phyloP scores from a whole-genome alignment of 2,888 invertebrate species.

The Cheilosia variabilis region DNA sequence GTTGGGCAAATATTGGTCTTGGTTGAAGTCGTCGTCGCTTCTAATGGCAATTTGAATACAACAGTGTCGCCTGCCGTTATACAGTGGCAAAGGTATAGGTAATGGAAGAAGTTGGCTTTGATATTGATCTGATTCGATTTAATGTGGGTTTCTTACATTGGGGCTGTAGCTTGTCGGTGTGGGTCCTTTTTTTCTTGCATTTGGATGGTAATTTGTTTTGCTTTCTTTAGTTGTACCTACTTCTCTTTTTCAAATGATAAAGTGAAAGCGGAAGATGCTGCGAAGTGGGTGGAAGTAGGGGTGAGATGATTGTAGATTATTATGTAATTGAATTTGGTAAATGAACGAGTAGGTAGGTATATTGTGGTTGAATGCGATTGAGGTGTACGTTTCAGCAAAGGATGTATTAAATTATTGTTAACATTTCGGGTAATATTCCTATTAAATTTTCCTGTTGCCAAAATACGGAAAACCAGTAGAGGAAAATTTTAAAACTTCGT shows the following conservation, averaged over 20 bases:
- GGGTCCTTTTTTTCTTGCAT: slow-evolving; percentile 29
- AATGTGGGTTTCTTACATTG: slow-evolving; percentile 62
- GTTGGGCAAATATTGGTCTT: slow-evolving; percentile 39
- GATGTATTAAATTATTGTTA: too few species aligned
- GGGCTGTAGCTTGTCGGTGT: slow-evolving; percentile 26
- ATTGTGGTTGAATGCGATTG: neutral
- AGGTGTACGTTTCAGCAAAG: neutral
- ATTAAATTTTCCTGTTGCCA: too few species aligned
- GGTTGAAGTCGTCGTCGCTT: slow-evolving; percentile 15
- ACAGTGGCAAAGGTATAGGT: neutral
- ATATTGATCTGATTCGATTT: slow-evolving; percentile 75
- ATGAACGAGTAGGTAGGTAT: neutral
- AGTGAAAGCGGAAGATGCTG: slow-evolving; percentile 25
- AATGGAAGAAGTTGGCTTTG: slow-evolving; percentile 61
- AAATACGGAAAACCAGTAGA: too few species aligned
- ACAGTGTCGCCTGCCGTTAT: slow-evolving; percentile 6
- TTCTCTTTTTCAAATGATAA: slow-evolving; percentile 29
- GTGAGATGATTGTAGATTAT: slow-evolving; percentile 21
- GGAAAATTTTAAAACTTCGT: too few species aligned
- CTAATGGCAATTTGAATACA: slow-evolving; percentile 62
- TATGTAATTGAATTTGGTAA: slow-evolving; percentile 15
- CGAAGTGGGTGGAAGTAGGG: slow-evolving; percentile 14
- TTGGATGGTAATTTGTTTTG: slow-evolving; percentile 66
- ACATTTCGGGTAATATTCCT: too few species aligned
- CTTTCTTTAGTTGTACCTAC: slow-evolving; percentile 3